Evolutionary conservation across 2,888 invertebrate genomes (phyloP).

Genomic region (Andrena chrysosceles): DNA sequence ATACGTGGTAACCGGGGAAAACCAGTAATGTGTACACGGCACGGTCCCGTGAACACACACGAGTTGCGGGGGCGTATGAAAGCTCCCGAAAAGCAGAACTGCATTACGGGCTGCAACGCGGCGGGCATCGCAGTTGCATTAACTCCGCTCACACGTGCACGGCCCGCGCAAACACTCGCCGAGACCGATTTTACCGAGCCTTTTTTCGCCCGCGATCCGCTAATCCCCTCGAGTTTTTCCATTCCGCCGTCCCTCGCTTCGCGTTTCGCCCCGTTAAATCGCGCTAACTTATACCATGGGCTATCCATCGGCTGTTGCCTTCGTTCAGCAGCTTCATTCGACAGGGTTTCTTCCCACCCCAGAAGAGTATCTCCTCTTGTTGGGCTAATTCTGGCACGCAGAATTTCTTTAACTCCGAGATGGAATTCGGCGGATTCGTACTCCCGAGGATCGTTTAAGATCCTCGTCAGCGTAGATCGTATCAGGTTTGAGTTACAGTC

Average conservation of each 20-base stretch:
- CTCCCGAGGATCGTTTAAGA: not conserved
- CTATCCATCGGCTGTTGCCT: not conserved
- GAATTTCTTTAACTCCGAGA: not conserved
- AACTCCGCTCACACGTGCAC: slow-evolving; percentile 53
- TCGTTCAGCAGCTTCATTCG: not conserved
- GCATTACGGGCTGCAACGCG: slow-evolving; percentile 54
- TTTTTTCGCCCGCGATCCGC: slow-evolving; percentile 53
- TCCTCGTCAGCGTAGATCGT: not conserved
- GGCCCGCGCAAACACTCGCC: slow-evolving; percentile 38
- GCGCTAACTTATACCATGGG: slow-evolving; percentile 18
- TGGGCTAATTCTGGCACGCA: not conserved
- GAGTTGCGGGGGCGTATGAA: slow-evolving; percentile 49
- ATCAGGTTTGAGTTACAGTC: not conserved
- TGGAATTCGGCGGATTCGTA: not conserved
- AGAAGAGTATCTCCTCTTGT: not conserved
- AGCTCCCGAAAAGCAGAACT: slow-evolving; percentile 64
- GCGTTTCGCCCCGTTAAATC: slow-evolving; percentile 44
- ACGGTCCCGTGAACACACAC: slow-evolving; percentile 61
- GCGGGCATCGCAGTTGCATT: slow-evolving; percentile 51
- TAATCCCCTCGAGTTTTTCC: slow-evolving; percentile 33
- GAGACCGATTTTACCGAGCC: slow-evolving; percentile 24
- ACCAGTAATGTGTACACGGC: slow-evolving; percentile 66
- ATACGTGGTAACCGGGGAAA: slow-evolving; percentile 62
- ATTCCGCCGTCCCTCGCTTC: slow-evolving; percentile 12
- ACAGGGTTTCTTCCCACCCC: not conserved